Percentiles rank a stretch among this genome's conserved stretches.
phyloP scores from a whole-genome alignment of 2,113 vertebrate genomes.

The Poecile atricapillus region DNA sequence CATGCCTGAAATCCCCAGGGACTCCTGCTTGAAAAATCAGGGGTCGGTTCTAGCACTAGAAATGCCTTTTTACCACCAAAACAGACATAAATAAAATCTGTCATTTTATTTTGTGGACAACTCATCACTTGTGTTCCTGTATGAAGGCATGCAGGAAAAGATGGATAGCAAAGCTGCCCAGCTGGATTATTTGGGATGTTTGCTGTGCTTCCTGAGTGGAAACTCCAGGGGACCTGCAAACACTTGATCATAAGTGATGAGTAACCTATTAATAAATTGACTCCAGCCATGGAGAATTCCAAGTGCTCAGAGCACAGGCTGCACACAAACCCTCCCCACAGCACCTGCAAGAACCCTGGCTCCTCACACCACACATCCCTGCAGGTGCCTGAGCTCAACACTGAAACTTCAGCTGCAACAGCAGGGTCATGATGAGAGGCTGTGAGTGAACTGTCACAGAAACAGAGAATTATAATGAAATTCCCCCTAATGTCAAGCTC shows the following conservation, averaged over 20 bases:
- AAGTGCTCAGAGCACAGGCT: not conserved
- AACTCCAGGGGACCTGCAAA: not conserved
- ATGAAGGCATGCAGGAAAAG: not conserved
- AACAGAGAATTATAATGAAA: not conserved
- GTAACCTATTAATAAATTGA: not conserved
- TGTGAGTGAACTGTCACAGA: not conserved
- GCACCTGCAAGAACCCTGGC: rapidly evolving
- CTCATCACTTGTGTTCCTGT: slow-evolving; percentile 13
- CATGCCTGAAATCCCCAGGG: not conserved
- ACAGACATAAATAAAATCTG: not conserved
- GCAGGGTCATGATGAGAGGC: not conserved
- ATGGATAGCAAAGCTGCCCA: not conserved
- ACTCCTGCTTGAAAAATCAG: not conserved
- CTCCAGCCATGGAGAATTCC: not conserved
- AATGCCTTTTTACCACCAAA: not conserved
- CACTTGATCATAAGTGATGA: not conserved
- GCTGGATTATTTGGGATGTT: not conserved
- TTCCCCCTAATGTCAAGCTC: not conserved
- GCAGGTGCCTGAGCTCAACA: not conserved
- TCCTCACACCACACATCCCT: not conserved
- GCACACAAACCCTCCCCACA: not conserved
- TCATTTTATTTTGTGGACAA: not conserved
- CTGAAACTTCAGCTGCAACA: not conserved
- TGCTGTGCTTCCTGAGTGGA: not conserved
- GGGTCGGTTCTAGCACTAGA: not conserved